These are phyloP conservation scores for Taenioides sp. DNA, from an alignment of 2,797 vertebrate genomes.

Conservation along the genomic window DNA sequence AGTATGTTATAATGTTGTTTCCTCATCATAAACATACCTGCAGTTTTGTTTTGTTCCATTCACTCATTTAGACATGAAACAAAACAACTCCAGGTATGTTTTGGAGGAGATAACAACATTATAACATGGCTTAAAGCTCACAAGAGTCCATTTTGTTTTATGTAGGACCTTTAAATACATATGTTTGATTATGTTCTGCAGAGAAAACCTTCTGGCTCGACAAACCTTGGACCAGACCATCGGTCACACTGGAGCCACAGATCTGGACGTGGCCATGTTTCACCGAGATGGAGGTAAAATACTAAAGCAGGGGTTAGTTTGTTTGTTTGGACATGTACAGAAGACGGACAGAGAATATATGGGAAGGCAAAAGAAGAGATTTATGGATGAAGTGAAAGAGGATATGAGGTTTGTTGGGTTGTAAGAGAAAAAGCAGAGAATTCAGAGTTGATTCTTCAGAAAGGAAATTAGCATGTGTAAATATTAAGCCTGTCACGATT, in stretches of 20 bases:
- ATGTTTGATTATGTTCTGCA: conserved; percentile 60
- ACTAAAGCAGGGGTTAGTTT: background rate
- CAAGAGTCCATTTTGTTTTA: no score
- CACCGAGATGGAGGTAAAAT: conserved; percentile 90
- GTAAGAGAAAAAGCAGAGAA: background rate
- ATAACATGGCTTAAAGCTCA: no score
- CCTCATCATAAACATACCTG: no score
- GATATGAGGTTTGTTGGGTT: background rate
- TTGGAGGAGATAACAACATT: no score
- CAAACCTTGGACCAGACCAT: conserved; percentile 91
- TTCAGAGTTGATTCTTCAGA: background rate
- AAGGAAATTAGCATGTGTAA: background rate
- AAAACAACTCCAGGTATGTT: no score
- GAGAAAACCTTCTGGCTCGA: conserved; percentile 88
- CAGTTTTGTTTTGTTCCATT: no score
- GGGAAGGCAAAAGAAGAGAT: background rate
- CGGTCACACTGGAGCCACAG: conserved; percentile 89
- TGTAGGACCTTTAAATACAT: background rate
- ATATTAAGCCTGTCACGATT: background rate
- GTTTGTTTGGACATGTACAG: background rate
- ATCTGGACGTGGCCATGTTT: conserved; percentile 97
- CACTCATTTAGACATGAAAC: no score
- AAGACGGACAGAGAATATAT: background rate
- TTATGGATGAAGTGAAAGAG: background rate
- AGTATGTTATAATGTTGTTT: no score